phyloP scores from a whole-genome alignment of 2,113 vertebrate species.

The Pseudorasbora parva region DNA sequence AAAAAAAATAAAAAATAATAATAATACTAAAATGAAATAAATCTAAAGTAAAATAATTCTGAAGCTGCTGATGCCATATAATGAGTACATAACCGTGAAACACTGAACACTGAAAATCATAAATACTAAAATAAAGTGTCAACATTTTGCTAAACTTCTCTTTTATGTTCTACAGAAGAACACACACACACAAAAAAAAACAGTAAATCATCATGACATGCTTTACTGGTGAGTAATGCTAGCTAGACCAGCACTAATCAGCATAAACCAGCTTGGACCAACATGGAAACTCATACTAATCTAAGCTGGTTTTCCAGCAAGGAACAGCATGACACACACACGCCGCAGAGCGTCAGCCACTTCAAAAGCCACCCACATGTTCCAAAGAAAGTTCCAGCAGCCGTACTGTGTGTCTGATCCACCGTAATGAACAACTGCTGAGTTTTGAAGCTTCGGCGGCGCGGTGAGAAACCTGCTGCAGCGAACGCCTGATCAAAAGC shows the following conservation, averaged over 20 bases:
- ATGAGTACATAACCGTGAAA: no score
- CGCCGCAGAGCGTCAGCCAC: not conserved
- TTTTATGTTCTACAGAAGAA: not conserved
- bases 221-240: not conserved
- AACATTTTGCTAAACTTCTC: not conserved
- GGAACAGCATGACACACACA: not conserved
- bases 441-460: not conserved
- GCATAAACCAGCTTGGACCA: not conserved
- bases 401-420: conserved; percentile 18
- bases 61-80: not conserved
- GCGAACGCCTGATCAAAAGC: conserved; percentile 42
- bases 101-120: not conserved
- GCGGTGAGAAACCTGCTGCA: not conserved
- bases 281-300: not conserved
- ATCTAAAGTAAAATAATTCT: not conserved
- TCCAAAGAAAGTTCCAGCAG: conserved; percentile 25
- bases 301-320: not conserved
- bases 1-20: not conserved
- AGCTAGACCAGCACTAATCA: not conserved
- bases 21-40: not conserved
- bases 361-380: conserved; percentile 13
- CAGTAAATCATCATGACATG: not conserved
- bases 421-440: conserved; percentile 45
- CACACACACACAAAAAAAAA: not conserved
- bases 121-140: not conserved